A percentile compares a stretch with the other conserved stretches of the same genome.
phyloP scores from a whole-genome alignment of 2,888 invertebrate genomes.

The Plebejus argus region DNA sequence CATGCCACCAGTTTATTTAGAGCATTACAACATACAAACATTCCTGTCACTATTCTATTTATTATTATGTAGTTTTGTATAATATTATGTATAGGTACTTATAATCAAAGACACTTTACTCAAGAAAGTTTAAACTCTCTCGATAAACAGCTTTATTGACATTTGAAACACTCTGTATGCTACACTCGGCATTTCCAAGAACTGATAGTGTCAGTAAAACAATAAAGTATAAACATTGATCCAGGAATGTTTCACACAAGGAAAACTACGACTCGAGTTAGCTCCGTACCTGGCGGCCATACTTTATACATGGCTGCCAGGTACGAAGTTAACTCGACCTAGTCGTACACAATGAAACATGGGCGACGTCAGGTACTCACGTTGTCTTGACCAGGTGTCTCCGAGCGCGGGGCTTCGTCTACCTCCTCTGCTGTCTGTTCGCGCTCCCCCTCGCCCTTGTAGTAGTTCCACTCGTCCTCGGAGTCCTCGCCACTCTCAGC shows the following conservation, averaged over 20 bases:
- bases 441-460: slow-evolving; percentile 84
- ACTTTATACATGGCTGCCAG: too few species aligned
- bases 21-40: background rate
- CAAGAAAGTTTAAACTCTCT: too few species aligned
- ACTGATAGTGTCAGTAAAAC: background rate
- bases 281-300: slow-evolving; percentile 35
- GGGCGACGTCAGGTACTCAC: slow-evolving; percentile 50
- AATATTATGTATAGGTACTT: too few species aligned
- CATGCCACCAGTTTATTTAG: background rate
- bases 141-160: background rate
- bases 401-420: slow-evolving; percentile 73
- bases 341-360: background rate
- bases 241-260: background rate
- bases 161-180: background rate
- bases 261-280: background rate
- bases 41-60: background rate
- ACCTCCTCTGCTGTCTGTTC: slow-evolving; percentile 82
- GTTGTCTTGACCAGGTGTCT: slow-evolving; percentile 75
- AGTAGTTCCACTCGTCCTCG: slow-evolving; percentile 95
- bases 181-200: background rate
- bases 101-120: too few species aligned
- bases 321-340: too few species aligned
- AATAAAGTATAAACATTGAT: background rate
- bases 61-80: background rate
- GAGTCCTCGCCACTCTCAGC: slow-evolving; percentile 88